phyloP scores from a whole-genome alignment of 2,113 vertebrate species.

The Pelobates fuscus region DNA sequence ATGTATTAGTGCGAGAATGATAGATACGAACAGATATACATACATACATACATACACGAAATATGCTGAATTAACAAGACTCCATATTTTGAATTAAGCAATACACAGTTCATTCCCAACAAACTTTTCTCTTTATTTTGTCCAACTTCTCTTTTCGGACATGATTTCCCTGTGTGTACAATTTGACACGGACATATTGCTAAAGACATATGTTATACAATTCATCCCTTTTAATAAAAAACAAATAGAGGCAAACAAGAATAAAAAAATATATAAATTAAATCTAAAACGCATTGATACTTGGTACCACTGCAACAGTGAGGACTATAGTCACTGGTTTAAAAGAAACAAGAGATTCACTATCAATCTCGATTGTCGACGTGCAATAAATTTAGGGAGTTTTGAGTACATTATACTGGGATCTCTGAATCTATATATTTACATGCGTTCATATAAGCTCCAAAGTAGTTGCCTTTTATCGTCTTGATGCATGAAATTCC shows the following conservation, averaged over 20 bases:
- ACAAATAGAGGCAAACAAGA: background rate
- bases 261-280: background rate
- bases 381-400: too few species aligned
- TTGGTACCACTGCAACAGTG: slow-evolving; percentile 17
- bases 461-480: too few species aligned
- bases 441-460: too few species aligned
- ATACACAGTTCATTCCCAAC: background rate
- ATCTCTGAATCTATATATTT: background rate
- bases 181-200: too few species aligned
- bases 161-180: background rate
- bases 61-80: too few species aligned
- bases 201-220: too few species aligned
- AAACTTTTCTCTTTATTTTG: background rate
- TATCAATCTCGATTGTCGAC: background rate
- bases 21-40: too few species aligned
- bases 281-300: background rate
- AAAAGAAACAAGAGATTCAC: background rate
- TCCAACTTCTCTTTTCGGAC: background rate
- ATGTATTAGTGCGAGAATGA: too few species aligned
- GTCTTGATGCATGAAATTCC: too few species aligned
- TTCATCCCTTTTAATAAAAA: background rate
- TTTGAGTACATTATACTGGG: too few species aligned
- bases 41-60: too few species aligned
- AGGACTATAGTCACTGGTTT: background rate
- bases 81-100: too few species aligned